Percentiles rank a stretch among this genome's conserved stretches.
phyloP scores from a whole-genome alignment of 2,888 invertebrate species.

The Cantharis nigra region DNA sequence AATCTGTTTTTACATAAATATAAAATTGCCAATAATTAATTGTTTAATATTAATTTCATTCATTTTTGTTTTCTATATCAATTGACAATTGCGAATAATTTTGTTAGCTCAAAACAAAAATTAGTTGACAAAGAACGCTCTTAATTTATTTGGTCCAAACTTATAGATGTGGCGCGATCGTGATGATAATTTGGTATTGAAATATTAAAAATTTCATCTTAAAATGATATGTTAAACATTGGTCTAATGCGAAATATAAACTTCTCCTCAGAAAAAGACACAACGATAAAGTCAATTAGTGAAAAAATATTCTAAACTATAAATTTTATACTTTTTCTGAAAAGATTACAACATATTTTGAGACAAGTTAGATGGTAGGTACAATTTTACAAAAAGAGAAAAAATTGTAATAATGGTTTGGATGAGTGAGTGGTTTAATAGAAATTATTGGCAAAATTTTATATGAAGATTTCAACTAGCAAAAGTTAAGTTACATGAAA shows the following conservation, averaged over 20 bases:
- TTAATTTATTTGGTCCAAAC: constrained; percentile 24
- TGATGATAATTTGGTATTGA: constrained; percentile 21
- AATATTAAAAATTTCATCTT: constrained; percentile 24
- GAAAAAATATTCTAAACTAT: background rate
- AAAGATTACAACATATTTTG: constrained; percentile 15
- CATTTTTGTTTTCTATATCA: constrained; percentile 23
- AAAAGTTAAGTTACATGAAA: constrained; percentile 4
- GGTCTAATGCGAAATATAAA: constrained; percentile 36
- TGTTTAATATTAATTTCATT: constrained; percentile 25
- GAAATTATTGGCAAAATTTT: constrained; percentile 53
- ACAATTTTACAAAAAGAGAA: background rate
- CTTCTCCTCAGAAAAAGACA: constrained; percentile 12
- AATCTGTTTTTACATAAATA: constrained; percentile 45
- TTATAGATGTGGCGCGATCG: constrained; percentile 12
- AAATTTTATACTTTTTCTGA: constrained; percentile 12
- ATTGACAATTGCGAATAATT: constrained; percentile 22
- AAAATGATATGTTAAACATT: constrained; percentile 46
- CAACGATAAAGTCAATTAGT: background rate
- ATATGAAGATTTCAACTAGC: constrained; percentile 39
- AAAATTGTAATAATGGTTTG: background rate
- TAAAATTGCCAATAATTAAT: constrained; percentile 54
- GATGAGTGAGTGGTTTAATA: background rate
- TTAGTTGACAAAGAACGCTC: constrained; percentile 11
- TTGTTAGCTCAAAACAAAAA: constrained; percentile 9
- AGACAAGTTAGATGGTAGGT: background rate